These are phyloP conservation scores for Meganola albula DNA, from an alignment of 2,888 invertebrate genomes.

Conservation along the genomic window DNA sequence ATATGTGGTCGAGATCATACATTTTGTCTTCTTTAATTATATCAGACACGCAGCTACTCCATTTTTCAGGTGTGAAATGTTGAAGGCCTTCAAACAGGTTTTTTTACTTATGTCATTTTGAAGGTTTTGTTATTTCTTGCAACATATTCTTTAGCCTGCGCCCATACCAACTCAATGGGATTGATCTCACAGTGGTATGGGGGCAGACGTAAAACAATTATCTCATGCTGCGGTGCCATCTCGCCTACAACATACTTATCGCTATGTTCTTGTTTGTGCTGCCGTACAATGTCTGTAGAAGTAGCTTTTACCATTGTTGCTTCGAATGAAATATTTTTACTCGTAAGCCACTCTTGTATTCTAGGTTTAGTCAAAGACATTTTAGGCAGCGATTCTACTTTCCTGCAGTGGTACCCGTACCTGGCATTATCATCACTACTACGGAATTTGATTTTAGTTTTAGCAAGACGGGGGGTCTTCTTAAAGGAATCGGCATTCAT, in stretches of 20 bases:
- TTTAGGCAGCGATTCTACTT: conserved; percentile 1
- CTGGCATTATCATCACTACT: conserved; percentile 19
- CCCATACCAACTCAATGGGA: conserved; percentile 7
- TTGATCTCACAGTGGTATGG: no score
- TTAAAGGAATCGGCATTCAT: no score
- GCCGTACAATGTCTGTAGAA: no score
- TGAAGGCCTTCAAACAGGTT: conserved; percentile 1
- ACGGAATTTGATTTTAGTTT: conserved; percentile 19
- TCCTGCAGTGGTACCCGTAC: conserved; percentile 14
- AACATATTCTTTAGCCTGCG: no score
- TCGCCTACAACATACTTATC: conserved; percentile 14
- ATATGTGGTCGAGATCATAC: conserved; percentile 3
- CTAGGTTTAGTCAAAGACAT: no score
- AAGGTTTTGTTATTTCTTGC: conserved; percentile 3
- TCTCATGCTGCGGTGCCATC: conserved; percentile 13
- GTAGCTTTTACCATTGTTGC: conserved; percentile 3
- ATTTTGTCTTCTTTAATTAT: conserved; percentile 9
- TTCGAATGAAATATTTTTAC: conserved; percentile 7
- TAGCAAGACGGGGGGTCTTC: conserved; percentile 15
- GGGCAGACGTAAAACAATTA: no score
- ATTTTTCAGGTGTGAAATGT: conserved; percentile 3
- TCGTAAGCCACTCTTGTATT: conserved; percentile 7
- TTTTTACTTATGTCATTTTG: not conserved
- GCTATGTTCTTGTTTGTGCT: not conserved
- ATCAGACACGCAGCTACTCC: conserved; percentile 8